Conservation (phyloP, 1,140 invertebrate genomes). For the Armadillidium nasatum region DNA sequence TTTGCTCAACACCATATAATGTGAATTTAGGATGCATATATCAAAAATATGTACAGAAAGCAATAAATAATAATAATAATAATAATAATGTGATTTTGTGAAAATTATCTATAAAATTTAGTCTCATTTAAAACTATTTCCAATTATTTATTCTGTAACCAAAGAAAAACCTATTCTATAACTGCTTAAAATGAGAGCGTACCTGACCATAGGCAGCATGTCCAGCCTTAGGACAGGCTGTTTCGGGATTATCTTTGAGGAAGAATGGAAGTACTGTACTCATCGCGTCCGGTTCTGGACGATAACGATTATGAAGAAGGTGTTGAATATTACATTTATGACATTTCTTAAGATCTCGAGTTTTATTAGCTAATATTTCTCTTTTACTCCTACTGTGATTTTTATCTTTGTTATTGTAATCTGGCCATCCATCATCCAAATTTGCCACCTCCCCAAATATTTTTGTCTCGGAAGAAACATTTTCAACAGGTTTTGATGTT, state of each 20-base stretch:
- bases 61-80: too few relatives aligned
- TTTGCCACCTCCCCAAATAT: neutral
- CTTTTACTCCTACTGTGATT: neutral
- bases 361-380: neutral
- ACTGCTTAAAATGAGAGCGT: neutral
- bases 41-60: too few relatives aligned
- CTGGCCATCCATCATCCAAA: conserved; percentile 36
- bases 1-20: too few relatives aligned
- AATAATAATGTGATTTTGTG: too few relatives aligned
- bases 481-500: neutral
- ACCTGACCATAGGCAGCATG: conserved; percentile 65
- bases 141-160: too few relatives aligned
- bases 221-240: conserved; percentile 73
- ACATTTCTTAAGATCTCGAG: conserved; percentile 22
- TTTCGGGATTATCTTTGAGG: conserved; percentile 71
- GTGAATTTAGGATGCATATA: too few relatives aligned
- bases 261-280: conserved; percentile 71
- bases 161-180: neutral
- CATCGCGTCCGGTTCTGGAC: conserved; percentile 59
- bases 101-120: too few relatives aligned
- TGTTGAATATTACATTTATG: conserved; percentile 35
- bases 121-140: too few relatives aligned
- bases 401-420: conserved; percentile 24
- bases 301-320: conserved; percentile 35
- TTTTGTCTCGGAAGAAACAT: neutral